These are phyloP conservation scores for Parazoanthus swiftii DNA, from an alignment of 92 coral and sea anemone species.

Conservation along the genomic window DNA sequence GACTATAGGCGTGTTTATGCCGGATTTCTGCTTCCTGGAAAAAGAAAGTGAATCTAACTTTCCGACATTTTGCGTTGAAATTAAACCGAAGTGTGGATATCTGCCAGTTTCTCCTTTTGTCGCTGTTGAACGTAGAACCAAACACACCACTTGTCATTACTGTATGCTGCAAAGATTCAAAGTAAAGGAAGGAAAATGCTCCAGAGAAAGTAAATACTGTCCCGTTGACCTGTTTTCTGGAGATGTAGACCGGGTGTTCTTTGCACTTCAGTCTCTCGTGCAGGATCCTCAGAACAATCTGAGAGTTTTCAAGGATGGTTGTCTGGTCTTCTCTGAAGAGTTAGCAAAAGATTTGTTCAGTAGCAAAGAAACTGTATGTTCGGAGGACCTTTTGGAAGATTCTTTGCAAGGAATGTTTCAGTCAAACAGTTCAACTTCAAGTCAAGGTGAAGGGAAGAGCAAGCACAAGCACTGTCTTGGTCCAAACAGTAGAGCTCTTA, in stretches of 20 bases:
- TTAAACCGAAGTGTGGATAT: slow-evolving; percentile 94
- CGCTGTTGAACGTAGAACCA: slow-evolving; percentile 45
- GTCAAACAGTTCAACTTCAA: neutral
- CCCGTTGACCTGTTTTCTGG: slow-evolving; percentile 88
- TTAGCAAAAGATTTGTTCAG: slow-evolving; percentile 36
- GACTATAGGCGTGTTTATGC: slow-evolving; percentile 72
- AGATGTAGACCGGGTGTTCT: slow-evolving; percentile 63
- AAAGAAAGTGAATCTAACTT: neutral
- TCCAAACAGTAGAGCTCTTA: slow-evolving; percentile 44
- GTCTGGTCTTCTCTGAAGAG: slow-evolving; percentile 72
- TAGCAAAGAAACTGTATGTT: slow-evolving; percentile 35
- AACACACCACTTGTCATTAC: slow-evolving; percentile 70
- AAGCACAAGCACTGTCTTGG: slow-evolving; percentile 32
- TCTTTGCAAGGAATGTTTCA: slow-evolving; percentile 35
- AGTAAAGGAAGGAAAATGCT: slow-evolving; percentile 79
- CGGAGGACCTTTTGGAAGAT: slow-evolving; percentile 55
- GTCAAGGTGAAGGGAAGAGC: neutral
- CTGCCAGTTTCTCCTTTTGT: slow-evolving; percentile 71
- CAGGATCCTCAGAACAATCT: slow-evolving; percentile 90
- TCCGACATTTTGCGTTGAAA: slow-evolving; percentile 83
- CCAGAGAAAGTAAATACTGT: slow-evolving; percentile 79
- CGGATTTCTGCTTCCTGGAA: slow-evolving; percentile 80
- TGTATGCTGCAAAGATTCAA: slow-evolving; percentile 87
- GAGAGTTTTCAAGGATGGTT: slow-evolving; percentile 85
- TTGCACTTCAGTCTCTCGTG: slow-evolving; percentile 75